These are phyloP conservation scores for Lycodopsis pacificus DNA, from an alignment of 2,797 vertebrate genomes.

Conservation along the genomic window DNA sequence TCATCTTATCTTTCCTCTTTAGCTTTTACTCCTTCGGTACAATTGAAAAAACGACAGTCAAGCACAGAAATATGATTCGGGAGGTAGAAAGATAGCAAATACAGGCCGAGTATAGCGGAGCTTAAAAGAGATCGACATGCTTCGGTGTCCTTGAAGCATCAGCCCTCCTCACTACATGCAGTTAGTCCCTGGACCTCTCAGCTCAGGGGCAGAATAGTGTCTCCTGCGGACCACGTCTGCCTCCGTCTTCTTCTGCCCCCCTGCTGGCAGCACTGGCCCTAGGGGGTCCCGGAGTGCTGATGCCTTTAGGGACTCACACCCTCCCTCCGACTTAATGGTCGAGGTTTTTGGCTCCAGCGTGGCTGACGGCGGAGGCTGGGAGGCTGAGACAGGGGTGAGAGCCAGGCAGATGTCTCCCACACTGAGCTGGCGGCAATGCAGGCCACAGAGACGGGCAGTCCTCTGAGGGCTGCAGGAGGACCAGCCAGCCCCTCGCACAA, in stretches of 20 bases:
- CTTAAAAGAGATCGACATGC: slow-evolving; percentile 34
- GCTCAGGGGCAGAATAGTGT: slow-evolving; percentile 80
- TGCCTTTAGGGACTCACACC: slow-evolving; percentile 23
- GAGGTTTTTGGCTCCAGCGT: slow-evolving; percentile 9
- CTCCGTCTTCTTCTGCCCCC: slow-evolving; percentile 22
- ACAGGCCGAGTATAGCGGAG: slow-evolving; percentile 47
- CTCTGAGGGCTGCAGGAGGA: slow-evolving; percentile 83
- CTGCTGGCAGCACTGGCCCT: slow-evolving; percentile 6
- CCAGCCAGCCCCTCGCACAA: slow-evolving; percentile 83
- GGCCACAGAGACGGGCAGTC: slow-evolving; percentile 80
- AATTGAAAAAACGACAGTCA: slow-evolving; percentile 35
- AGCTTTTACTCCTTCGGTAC: slow-evolving; percentile 24
- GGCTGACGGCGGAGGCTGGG: slow-evolving; percentile 11
- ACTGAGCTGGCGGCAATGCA: slow-evolving; percentile 81
- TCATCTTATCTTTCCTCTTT: slow-evolving; percentile 21
- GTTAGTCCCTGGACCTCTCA: slow-evolving; percentile 45
- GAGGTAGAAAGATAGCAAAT: slow-evolving; percentile 74
- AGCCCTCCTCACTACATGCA: slow-evolving; percentile 34
- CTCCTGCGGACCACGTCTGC: slow-evolving; percentile 66
- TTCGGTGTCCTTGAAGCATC: slow-evolving; percentile 32
- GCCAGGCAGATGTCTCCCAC: slow-evolving; percentile 85
- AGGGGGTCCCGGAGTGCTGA: not conserved
- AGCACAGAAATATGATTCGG: slow-evolving; percentile 51
- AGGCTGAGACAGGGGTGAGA: slow-evolving; percentile 73
- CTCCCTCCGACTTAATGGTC: slow-evolving; percentile 16